Evolutionary conservation across 2,888 invertebrate genomes (phyloP).

Genomic region (Ligdia adustata): DNA sequence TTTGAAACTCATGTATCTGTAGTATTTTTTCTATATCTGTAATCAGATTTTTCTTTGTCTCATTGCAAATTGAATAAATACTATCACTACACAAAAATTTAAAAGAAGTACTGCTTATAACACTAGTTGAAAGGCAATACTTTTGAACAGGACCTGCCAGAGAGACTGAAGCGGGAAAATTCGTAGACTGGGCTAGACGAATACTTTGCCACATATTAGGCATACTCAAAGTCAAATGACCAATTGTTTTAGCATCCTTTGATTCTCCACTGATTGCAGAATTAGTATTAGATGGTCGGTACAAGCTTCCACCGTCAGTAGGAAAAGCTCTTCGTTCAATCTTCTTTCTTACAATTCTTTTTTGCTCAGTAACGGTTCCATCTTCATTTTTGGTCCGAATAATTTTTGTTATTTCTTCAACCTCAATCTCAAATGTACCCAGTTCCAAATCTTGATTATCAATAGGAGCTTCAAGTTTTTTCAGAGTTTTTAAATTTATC

Average conservation of each 20-base stretch:
- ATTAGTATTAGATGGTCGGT: background rate
- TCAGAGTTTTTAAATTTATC: background rate
- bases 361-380: constrained; percentile 40
- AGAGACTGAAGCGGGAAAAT: background rate
- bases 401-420: constrained; percentile 39
- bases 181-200: background rate
- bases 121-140: background rate
- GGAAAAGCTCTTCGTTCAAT: constrained; percentile 8
- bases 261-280: too few relatives aligned
- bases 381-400: constrained; percentile 39
- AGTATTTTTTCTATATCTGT: constrained; percentile 23
- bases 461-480: too few relatives aligned
- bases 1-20: background rate
- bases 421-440: background rate
- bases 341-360: constrained; percentile 39
- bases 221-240: background rate
- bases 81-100: background rate
- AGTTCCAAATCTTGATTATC: too few relatives aligned
- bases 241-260: background rate
- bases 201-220: background rate
- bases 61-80: background rate
- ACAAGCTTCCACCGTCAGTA: too few relatives aligned
- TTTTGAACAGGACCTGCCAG: background rate
- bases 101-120: constrained; percentile 17
- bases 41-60: too few relatives aligned